Evolutionary conservation across 2,797 vertebrate species (phyloP).

Genomic region (Cyprinella venusta): DNA sequence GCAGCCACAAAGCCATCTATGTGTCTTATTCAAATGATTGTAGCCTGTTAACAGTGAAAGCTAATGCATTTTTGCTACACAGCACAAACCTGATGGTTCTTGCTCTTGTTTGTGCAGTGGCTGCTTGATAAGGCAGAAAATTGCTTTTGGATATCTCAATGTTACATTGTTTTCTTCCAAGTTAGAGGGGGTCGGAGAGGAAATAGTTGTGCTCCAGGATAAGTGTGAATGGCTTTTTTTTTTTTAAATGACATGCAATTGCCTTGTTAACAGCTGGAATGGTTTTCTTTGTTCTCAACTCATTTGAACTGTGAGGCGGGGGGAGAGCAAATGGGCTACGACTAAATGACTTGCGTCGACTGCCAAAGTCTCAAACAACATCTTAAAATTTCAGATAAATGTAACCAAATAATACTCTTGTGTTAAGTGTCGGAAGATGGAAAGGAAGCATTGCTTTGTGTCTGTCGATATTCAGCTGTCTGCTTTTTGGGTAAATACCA

Average conservation of each 20-base stretch:
- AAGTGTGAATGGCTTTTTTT: slow-evolving; percentile 54
- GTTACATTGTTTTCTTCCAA: slow-evolving; percentile 45
- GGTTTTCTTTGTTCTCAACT: slow-evolving; percentile 49
- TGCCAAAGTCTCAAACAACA: slow-evolving; percentile 32
- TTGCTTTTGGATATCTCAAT: slow-evolving; percentile 56
- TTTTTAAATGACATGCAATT: slow-evolving; percentile 58
- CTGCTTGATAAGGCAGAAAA: slow-evolving; percentile 61
- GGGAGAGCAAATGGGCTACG: slow-evolving; percentile 39
- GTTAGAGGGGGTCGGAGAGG: slow-evolving; percentile 27
- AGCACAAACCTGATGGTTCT: slow-evolving; percentile 56
- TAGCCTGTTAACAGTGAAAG: slow-evolving; percentile 51
- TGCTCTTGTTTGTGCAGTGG: slow-evolving; percentile 39
- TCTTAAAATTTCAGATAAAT: slow-evolving; percentile 49
- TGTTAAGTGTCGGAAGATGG: slow-evolving; percentile 6
- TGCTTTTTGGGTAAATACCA: background rate
- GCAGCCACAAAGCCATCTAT: slow-evolving; percentile 38
- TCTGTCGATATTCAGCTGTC: slow-evolving; percentile 7
- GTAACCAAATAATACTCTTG: slow-evolving; percentile 18
- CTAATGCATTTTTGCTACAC: slow-evolving; percentile 58
- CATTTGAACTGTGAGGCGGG: slow-evolving; percentile 49
- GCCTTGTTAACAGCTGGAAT: slow-evolving; percentile 58
- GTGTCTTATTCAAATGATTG: slow-evolving; percentile 49
- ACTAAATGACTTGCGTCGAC: slow-evolving; percentile 45
- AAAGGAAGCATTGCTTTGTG: background rate
- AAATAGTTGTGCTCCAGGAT: slow-evolving; percentile 41